These are phyloP conservation scores for Papilio machaon DNA, from an alignment of 1,140 invertebrate species.

Conservation along the genomic window DNA sequence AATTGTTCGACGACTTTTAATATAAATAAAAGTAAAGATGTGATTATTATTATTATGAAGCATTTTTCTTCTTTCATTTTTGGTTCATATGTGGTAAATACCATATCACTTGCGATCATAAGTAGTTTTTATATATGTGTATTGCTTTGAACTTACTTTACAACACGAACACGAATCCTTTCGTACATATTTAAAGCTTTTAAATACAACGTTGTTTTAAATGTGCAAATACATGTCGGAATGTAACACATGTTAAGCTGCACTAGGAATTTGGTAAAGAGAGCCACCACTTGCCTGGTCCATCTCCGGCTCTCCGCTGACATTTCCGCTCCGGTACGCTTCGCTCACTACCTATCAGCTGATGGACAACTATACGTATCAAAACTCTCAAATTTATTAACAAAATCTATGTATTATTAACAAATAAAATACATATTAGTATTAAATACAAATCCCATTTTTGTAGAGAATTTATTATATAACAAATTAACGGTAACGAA, in stretches of 20 bases:
- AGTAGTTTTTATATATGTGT: too few species aligned
- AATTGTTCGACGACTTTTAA: conserved; percentile 66
- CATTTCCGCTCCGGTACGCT: conserved; percentile 7
- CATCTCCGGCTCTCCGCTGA: not conserved
- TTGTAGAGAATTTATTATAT: too few species aligned
- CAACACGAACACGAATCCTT: too few species aligned
- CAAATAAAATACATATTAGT: too few species aligned
- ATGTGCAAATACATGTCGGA: not conserved
- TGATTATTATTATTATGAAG: not conserved
- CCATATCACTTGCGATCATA: too few species aligned
- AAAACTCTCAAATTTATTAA: not conserved
- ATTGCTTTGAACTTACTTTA: too few species aligned
- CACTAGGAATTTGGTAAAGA: conserved; percentile 3
- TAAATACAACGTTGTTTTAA: not conserved
- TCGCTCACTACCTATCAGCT: not conserved
- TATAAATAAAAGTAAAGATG: not conserved
- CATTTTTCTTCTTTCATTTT: not conserved
- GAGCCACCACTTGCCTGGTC: not conserved
- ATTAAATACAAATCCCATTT: too few species aligned
- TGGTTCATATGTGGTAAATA: too few species aligned
- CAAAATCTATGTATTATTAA: too few species aligned
- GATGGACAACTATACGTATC: not conserved
- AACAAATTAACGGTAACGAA: too few species aligned
- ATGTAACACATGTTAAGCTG: not conserved
- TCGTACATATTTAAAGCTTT: not conserved